phyloP scores from a whole-genome alignment of 2,113 vertebrate species.

The Leptobrachium ailaonicum region DNA sequence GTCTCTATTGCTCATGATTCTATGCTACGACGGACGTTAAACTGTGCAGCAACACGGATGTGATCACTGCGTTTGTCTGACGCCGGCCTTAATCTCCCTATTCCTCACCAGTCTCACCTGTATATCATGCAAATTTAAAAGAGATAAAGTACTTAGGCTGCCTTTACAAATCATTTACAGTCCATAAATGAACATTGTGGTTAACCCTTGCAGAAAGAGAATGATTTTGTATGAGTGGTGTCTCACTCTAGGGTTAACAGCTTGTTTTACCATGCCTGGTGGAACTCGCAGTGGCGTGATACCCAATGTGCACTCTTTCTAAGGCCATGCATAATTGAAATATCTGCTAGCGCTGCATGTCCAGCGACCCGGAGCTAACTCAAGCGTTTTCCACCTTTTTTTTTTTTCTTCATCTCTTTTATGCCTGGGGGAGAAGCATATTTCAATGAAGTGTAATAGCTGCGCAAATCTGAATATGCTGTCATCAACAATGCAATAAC shows the following conservation, averaged over 20 bases:
- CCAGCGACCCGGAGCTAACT: slow-evolving; percentile 32
- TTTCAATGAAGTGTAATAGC: slow-evolving; percentile 30
- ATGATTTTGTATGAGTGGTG: neutral
- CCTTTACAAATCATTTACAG: no score
- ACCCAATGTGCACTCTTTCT: slow-evolving; percentile 34
- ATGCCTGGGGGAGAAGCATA: slow-evolving; percentile 33
- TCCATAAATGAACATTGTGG: no score
- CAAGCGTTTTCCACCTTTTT: slow-evolving; percentile 30
- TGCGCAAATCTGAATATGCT: neutral
- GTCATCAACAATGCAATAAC: neutral
- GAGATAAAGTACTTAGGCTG: no score
- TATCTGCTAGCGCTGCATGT: slow-evolving; percentile 37
- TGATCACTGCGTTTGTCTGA: no score
- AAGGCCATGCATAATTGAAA: slow-evolving; percentile 42
- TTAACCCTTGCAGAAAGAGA: neutral
- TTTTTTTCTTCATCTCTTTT: slow-evolving; percentile 38
- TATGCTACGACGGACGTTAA: no score
- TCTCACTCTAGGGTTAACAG: neutral
- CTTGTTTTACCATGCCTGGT: slow-evolving; percentile 8
- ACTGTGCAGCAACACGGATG: no score
- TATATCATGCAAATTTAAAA: no score
- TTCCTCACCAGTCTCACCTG: no score
- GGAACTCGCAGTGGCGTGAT: slow-evolving; percentile 17
- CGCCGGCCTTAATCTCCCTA: no score
- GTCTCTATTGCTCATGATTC: no score